A percentile compares a stretch with the other conserved stretches of the same genome.
These are phyloP conservation scores for Chaetophractus vellerosus DNA, from an alignment of 2,797 vertebrate genomes.

Conservation along the genomic window DNA sequence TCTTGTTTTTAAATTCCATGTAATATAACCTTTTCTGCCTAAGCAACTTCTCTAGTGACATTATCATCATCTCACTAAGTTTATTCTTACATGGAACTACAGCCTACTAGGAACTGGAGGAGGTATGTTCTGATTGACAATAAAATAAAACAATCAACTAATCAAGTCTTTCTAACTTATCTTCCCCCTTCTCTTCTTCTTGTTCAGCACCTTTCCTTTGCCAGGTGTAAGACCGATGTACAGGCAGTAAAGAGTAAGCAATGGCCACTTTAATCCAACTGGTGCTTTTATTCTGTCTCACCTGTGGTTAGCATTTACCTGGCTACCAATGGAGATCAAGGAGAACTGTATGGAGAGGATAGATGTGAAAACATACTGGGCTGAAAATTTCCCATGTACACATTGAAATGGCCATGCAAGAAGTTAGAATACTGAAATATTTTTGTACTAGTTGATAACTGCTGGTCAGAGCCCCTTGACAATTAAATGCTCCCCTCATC, in stretches of 20 bases:
- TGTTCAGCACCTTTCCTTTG: neutral
- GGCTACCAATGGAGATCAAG: neutral
- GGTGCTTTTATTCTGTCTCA: conserved; percentile 26
- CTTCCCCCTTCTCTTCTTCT: conserved; percentile 17
- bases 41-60: conserved; percentile 72
- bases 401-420: neutral
- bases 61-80: conserved; percentile 70
- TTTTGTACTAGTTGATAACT: neutral
- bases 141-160: conserved; percentile 65
- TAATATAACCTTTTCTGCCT: conserved; percentile 77
- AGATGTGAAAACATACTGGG: neutral
- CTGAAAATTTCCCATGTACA: neutral
- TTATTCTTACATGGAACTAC: conserved; percentile 67
- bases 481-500: neutral
- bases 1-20: conserved; percentile 67
- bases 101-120: conserved; percentile 60
- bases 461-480: neutral
- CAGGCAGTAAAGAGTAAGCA: conserved; percentile 8
- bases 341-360: neutral
- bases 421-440: conserved; percentile 55
- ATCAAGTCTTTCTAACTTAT: conserved; percentile 61
- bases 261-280: neutral
- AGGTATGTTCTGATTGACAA: conserved; percentile 44
- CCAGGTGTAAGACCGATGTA: conserved; percentile 53
- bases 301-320: neutral